Base-by-base conservation (phyloP, 2,113 vertebrate species). In the Dasyprocta punctata region DNA sequence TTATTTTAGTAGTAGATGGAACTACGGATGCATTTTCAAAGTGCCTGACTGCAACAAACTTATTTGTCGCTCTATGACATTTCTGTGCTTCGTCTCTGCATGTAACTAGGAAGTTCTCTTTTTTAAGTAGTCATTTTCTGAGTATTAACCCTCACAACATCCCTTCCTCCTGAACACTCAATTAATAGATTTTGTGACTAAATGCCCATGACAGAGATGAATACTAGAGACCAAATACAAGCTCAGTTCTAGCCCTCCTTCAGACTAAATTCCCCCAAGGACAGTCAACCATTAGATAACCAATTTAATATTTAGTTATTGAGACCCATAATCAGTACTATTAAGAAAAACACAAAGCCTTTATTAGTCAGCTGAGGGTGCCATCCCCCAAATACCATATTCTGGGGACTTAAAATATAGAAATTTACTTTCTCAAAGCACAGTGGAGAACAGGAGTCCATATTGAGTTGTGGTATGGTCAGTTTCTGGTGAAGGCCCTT, bases 21-120 rank as follows among this genome's bases (percentile, higher is more conserved):
- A 94, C 36, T 88, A 8, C 20, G 80, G 65, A 61, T 89, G 77
- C 86, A 83, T 92, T 87, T 89, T 17, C 41, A 96, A 93, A 4
- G 11, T 52, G 41, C 13, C 30, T 36, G 63, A 84, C 12, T 63
- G 4, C 6, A 47, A 54, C 19, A 65, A 41, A 41, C 14, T 41
- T 75, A 19, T n/a, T 16, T 52, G 0, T 7, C 63, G 63, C 47
- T 81, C 90, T 89, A 65, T n/a, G 22, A n/a, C 9, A 0, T 81
- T 61, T 56, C 9, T 89, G 20, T 73, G 38, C 36, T 20, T 80
- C 56, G 33, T 33, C 54, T 78, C 10, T 86, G 3, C 30, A 9
- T 78, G 12, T 75, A 22, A 65, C 5, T n/a, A 7, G 49, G 9
- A 92, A 81, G 33, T 28, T 90, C 20, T 87, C 73, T 86, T 86